These are phyloP conservation scores for Silurus asotus DNA, from an alignment of 2,113 vertebrate genomes.

Conservation along the genomic window DNA sequence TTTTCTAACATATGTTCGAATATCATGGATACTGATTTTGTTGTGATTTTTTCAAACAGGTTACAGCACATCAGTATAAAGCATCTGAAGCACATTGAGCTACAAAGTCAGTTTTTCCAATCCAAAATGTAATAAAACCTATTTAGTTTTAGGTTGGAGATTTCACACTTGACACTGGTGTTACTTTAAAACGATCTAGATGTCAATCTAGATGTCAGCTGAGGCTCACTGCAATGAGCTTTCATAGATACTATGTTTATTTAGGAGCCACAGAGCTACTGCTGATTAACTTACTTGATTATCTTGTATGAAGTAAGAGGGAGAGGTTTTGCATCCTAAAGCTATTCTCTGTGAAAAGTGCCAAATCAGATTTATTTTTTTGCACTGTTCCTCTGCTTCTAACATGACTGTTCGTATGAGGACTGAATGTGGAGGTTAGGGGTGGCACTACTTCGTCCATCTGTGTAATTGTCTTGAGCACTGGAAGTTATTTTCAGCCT, in stretches of 20 bases:
- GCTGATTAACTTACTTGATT: neutral
- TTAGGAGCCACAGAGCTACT: neutral
- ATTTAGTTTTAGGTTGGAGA: neutral
- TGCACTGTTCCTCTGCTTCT: slow-evolving; percentile 29
- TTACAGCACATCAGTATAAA: neutral
- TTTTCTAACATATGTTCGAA: neutral
- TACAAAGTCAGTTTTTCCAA: neutral
- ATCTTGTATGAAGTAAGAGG: neutral
- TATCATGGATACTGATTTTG: neutral
- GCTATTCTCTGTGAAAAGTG: neutral
- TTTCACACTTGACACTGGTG: neutral
- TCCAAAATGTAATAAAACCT: neutral
- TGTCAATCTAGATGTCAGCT: neutral
- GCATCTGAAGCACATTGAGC: neutral
- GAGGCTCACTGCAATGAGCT: neutral
- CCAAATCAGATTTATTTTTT: slow-evolving; percentile 1
- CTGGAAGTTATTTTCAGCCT: slow-evolving; percentile 61
- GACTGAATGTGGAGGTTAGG: slow-evolving; percentile 18
- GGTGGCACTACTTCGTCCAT: slow-evolving; percentile 51
- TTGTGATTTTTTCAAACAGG: neutral
- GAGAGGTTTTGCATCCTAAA: neutral
- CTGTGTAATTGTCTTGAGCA: slow-evolving; percentile 62
- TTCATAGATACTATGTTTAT: neutral
- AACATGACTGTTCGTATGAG: slow-evolving; percentile 7
- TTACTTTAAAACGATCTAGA: neutral